Percentiles rank a stretch among this genome's conserved stretches.
Conservation (phyloP, 2,888 invertebrate genomes). For the Lymantria dispar region DNA sequence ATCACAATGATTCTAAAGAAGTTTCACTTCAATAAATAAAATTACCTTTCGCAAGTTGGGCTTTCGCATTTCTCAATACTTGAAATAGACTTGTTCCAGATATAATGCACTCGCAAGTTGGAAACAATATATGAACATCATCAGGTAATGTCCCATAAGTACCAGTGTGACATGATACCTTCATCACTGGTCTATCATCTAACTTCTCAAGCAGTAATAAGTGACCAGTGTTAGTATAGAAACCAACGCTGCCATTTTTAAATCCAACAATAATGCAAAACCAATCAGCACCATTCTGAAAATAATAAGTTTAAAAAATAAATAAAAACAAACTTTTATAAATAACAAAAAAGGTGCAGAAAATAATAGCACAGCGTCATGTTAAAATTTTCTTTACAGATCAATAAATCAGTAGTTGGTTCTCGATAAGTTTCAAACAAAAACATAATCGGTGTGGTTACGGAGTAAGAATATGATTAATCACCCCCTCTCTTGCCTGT, state of each 20-base stretch:
- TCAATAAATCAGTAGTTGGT: too few species aligned
- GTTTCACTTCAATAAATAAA: background rate
- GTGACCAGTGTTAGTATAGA: slow-evolving; percentile 94
- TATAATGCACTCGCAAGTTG: slow-evolving; percentile 87
- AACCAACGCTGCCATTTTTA: slow-evolving; percentile 91
- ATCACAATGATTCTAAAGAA: too few species aligned
- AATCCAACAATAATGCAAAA: slow-evolving; percentile 95
- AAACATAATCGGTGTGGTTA: too few species aligned
- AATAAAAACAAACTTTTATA: too few species aligned
- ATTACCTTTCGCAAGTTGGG: slow-evolving; percentile 90
- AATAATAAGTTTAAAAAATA: too few species aligned
- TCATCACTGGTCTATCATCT: slow-evolving; percentile 90
- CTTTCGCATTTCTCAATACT: slow-evolving; percentile 89
- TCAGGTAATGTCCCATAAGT: slow-evolving; percentile 79
- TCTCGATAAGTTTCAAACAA: too few species aligned
- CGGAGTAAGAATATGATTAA: too few species aligned
- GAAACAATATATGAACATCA: slow-evolving; percentile 90
- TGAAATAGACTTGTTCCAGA: slow-evolving; percentile 91
- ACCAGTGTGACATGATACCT: slow-evolving; percentile 89
- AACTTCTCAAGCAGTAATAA: slow-evolving; percentile 91
- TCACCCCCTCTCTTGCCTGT: too few species aligned
- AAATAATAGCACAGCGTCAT: too few species aligned
- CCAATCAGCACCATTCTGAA: slow-evolving; percentile 92
- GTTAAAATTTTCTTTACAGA: too few species aligned
- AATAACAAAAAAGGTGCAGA: too few species aligned